phyloP scores from a whole-genome alignment of 2,797 vertebrate species.

The Synaphobranchus kaupii region DNA sequence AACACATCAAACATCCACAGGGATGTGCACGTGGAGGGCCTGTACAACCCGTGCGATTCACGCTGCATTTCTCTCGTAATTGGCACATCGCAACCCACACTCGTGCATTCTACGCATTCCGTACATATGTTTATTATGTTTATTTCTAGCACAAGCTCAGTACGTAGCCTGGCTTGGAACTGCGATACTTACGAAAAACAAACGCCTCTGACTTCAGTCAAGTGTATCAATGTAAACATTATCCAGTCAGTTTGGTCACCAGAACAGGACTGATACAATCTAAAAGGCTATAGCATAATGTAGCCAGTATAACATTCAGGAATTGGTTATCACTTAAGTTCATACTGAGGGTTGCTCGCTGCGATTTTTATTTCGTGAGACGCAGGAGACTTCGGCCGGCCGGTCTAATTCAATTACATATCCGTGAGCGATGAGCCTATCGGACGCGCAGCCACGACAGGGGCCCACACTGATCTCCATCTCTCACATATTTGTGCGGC shows the following conservation, averaged over 20 bases:
- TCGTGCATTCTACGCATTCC: neutral
- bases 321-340: neutral
- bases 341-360: neutral
- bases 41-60: neutral
- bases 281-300: neutral
- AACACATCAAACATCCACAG: neutral
- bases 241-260: neutral
- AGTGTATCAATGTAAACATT: neutral
- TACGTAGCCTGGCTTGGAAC: neutral
- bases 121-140: neutral
- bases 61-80: neutral
- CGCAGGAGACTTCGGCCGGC: slow-evolving; percentile 23
- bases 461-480: neutral
- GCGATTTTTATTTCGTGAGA: slow-evolving; percentile 14
- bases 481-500: neutral
- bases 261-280: neutral
- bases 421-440: slow-evolving; percentile 23
- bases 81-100: neutral
- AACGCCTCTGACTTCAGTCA: neutral
- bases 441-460: slow-evolving; percentile 6
- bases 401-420: slow-evolving; percentile 27
- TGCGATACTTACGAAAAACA: neutral
- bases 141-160: neutral
- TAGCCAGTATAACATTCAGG: neutral
- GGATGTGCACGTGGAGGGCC: neutral